Base-by-base conservation (phyloP, 2,113 vertebrate genomes). In the Ammodytes marinus region DNA sequence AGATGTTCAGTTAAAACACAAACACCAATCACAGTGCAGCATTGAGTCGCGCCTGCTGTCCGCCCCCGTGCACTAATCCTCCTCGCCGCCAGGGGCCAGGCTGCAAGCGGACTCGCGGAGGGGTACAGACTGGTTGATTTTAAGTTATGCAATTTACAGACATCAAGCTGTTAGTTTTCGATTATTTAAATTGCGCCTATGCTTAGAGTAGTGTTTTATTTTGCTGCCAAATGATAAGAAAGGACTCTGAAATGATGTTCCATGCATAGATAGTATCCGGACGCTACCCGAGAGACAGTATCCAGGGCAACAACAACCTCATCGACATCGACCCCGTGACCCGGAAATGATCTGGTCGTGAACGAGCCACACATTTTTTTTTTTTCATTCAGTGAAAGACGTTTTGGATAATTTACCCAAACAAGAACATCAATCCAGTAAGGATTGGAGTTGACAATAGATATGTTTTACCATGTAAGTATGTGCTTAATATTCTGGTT, bases 401-500 rank as follows among this genome's bases (percentile, higher is more conserved):
- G 0, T 1, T 49, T 78, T 42, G 43, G 43, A 10, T 47, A 10
- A 14, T 13, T 65, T n/a, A 27, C n/a, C 3, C 59, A 72, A 59
- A 67, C 3, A 59, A 47, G 1, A 49, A 40, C 5, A 53, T 5
- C 47, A 17, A 14, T 4, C 39, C 0, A 60, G 14, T 10, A 52
- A 8, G 4, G 27, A 11, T 52, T 59, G n/a, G 8, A 65, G 4
- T 11, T 5, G 37, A 19, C 3, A 10, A 4, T 6, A 39, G 45
- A 55, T 13, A 94, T 94, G 93, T 94, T 94, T 91, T 94, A 94
- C 37, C 93, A 94, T 77, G 93, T 94, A 85, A 90, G 93, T 89
- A 66, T 58, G 5, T 8, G 3, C 49, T 3, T 68, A 67, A 7
- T 13, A 42, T 0, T 12, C 3, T 0, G 5, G 17, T 11, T 9